Evolutionary conservation across 2,797 vertebrate genomes (phyloP).

Genomic region (Neomorphus geoffroyi): DNA sequence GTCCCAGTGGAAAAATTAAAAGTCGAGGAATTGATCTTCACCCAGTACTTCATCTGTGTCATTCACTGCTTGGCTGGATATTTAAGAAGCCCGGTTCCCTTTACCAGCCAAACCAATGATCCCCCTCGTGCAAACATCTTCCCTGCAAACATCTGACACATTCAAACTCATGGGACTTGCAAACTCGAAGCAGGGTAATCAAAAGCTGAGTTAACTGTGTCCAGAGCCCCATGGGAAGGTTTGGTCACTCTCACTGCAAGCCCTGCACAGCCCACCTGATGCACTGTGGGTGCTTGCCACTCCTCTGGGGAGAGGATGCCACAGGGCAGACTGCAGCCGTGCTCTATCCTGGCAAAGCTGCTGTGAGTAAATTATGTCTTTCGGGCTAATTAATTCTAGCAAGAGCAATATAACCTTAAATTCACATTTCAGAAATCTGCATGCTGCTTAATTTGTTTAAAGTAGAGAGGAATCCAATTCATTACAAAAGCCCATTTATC

Average conservation of each 20-base stretch:
- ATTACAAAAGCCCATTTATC: not conserved
- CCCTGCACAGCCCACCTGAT: not conserved
- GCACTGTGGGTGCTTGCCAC: conserved; percentile 1
- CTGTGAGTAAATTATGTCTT: not conserved
- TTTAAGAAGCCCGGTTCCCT: not conserved
- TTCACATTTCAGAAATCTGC: conserved; percentile 16
- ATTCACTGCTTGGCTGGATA: not conserved
- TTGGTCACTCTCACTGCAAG: not conserved
- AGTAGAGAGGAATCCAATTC: conserved; percentile 20
- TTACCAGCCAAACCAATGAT: not conserved
- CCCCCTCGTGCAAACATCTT: not conserved
- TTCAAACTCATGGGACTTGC: not conserved
- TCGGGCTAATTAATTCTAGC: conserved; percentile 16
- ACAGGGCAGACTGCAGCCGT: not conserved
- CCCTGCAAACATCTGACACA: rapidly evolving
- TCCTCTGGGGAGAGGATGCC: not conserved
- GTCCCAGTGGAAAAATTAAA: not conserved
- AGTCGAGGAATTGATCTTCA: not conserved
- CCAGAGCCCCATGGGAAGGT: not conserved
- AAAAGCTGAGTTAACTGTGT: not conserved
- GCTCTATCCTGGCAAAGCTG: not conserved
- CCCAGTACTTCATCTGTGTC: not conserved
- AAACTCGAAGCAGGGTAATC: not conserved
- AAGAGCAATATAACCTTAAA: not conserved
- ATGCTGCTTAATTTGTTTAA: not conserved